Evolutionary conservation across 2,113 vertebrate genomes (phyloP), one percentile per base, ranked within the genome.

Genomic region (Todiramphus saurophagus): DNA sequence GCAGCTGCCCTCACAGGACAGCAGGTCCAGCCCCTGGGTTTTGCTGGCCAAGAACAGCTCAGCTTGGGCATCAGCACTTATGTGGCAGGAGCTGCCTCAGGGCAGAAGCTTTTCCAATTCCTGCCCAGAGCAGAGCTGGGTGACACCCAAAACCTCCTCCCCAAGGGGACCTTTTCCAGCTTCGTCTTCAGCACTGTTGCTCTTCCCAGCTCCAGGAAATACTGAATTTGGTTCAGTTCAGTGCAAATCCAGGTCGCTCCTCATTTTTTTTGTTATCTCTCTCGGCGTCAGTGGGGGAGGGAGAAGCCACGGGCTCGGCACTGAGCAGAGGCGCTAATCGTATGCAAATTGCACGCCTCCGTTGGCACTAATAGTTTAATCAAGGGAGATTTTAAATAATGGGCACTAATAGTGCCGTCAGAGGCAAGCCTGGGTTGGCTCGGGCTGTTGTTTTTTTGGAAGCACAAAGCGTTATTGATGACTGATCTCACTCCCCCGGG

Each of bases 361-460:
- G 4, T 62, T 94, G 83, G 85, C 97, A 92, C 90, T 96, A 96
- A 96, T 80, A 80, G 84, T 89, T 95, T 94, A 94, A 95, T 94
- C 94, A 97, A 85, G 81, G 89, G 93, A 92, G 80, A 81, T 94
- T 93, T 96, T 93, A 87, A 95, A 93, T 94, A 95, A 85, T 53
- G 78, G 81, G 83, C 93, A 96, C 44, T 84, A 93, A 90, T 50
- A 79, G 62, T 43, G 58, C 70, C 6, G 3, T 83, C 82, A 83
- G 77, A 90, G 83, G 81, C 87, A 73, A 76, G 75, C 35, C 66
- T 83, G 90, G 43, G 31, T 68, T 58, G 56, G 79, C 75, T 89
- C 1, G 0, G 20, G 30, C 4, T 25, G 12, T 21, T 31, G 4
- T 64, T 72, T 59, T 83, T 80, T 77, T 90, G 62, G 74, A 78